Percentiles rank a stretch among this genome's conserved stretches.
phyloP scores from a whole-genome alignment of 2,797 vertebrate genomes.

The Acridotheres tristis region DNA sequence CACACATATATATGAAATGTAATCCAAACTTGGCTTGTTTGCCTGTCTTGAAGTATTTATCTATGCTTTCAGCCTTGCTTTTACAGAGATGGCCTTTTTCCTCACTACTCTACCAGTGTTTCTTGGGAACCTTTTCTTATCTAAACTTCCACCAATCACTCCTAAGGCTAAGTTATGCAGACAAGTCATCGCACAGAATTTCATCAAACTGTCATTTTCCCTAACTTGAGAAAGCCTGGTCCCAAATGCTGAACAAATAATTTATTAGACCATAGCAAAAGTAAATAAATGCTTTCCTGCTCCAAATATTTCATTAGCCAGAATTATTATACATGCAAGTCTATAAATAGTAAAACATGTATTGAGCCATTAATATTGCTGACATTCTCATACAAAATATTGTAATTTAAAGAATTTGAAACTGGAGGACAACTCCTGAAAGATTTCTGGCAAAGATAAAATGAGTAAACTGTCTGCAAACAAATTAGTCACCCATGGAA shows the following conservation, averaged over 20 bases:
- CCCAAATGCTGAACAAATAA: slow-evolving; percentile 61
- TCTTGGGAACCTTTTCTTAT: slow-evolving; percentile 46
- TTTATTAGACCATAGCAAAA: slow-evolving; percentile 56
- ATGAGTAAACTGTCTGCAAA: slow-evolving; percentile 21
- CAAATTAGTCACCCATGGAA: slow-evolving; percentile 1
- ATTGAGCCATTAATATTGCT: slow-evolving; percentile 57
- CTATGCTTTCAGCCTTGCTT: slow-evolving; percentile 31
- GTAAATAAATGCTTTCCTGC: slow-evolving; percentile 63
- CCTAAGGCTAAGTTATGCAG: slow-evolving; percentile 45
- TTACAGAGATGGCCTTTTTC: slow-evolving; percentile 24
- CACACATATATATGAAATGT: neutral
- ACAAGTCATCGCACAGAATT: slow-evolving; percentile 44
- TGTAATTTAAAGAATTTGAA: slow-evolving; percentile 66
- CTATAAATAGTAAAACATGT: slow-evolving; percentile 59
- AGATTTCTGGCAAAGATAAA: slow-evolving; percentile 44
- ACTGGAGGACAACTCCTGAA: neutral
- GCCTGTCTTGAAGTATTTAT: slow-evolving; percentile 25
- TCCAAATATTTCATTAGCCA: slow-evolving; percentile 60
- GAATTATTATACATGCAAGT: slow-evolving; percentile 56
- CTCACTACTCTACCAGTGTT: neutral
- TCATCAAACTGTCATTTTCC: slow-evolving; percentile 67
- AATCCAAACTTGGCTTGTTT: slow-evolving; percentile 21
- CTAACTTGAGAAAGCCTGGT: slow-evolving; percentile 44
- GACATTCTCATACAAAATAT: slow-evolving; percentile 48
- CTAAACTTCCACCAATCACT: slow-evolving; percentile 41